phyloP scores from a whole-genome alignment of 2,888 invertebrate species.

The Elegia similella region DNA sequence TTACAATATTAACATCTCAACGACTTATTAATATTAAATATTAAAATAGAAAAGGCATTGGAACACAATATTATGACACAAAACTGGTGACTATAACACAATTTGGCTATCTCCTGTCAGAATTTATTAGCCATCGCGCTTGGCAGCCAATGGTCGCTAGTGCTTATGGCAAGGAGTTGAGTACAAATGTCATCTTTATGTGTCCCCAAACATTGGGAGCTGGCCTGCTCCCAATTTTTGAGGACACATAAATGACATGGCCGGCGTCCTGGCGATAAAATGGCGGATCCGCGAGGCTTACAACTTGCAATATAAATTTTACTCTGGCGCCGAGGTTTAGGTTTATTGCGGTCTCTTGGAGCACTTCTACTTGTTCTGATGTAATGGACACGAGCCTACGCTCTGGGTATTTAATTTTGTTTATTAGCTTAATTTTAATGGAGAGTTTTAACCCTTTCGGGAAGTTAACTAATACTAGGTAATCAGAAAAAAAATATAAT shows the following conservation, averaged over 20 bases:
- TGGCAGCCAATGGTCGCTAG: neutral
- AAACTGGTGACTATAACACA: too few relatives aligned
- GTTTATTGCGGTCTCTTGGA: constrained; percentile 30
- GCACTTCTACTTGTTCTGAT: constrained; percentile 19
- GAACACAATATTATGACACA: too few relatives aligned
- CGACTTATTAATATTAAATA: too few relatives aligned
- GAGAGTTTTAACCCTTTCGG: neutral
- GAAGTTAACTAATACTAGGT: too few relatives aligned
- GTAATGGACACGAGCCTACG: neutral
- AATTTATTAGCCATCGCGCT: neutral
- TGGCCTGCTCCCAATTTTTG: too few relatives aligned
- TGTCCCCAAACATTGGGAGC: constrained; percentile 1
- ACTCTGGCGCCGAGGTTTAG: constrained; percentile 23
- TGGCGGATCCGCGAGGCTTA: constrained; percentile 14
- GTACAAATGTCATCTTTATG: constrained; percentile 4
- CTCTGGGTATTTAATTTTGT: constrained; percentile 7
- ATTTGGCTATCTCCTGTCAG: neutral
- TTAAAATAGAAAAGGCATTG: too few relatives aligned
- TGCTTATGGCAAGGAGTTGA: neutral
- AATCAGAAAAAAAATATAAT: too few relatives aligned
- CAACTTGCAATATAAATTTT: constrained; percentile 31
- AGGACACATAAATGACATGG: too few relatives aligned
- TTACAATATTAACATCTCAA: too few relatives aligned
- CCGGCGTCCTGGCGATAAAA: constrained; percentile 17
- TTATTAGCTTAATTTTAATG: neutral